These are phyloP conservation scores for Eubucco bourcierii DNA, from an alignment of 2,113 vertebrate genomes.

Conservation along the genomic window DNA sequence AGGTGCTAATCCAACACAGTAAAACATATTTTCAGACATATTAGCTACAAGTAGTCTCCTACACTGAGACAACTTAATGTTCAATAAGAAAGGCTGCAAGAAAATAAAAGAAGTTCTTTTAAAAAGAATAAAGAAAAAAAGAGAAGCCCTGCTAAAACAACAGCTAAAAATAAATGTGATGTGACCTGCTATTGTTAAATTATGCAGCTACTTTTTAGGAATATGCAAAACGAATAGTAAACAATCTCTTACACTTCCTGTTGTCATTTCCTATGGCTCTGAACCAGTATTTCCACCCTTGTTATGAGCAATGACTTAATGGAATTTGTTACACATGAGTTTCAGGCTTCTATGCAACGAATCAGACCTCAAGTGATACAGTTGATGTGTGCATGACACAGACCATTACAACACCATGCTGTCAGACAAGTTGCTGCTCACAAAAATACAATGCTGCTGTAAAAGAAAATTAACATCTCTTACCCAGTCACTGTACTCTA, in stretches of 20 bases:
- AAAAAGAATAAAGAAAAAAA: not conserved
- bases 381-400: not conserved
- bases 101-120: not conserved
- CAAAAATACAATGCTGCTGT: not conserved
- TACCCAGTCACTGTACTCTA: conserved; percentile 4
- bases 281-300: not conserved
- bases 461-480: conserved; percentile 11
- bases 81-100: not conserved
- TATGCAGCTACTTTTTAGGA: conserved; percentile 46
- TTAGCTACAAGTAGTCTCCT: not conserved
- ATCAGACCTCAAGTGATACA: conserved; percentile 43
- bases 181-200: not conserved
- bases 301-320: not conserved
- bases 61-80: not conserved
- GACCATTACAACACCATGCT: conserved; percentile 31
- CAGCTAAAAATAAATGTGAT: not conserved
- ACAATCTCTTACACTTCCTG: conserved; percentile 12
- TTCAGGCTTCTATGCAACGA: conserved; percentile 34
- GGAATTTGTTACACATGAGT: conserved; percentile 6
- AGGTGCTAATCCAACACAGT: not conserved
- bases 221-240: conserved; percentile 45
- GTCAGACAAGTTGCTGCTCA: conserved; percentile 35
- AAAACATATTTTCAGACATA: not conserved
- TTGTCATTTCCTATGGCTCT: conserved; percentile 15
- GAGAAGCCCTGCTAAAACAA: not conserved